phyloP scores from a whole-genome alignment of 2,797 vertebrate species.

The Oceanodroma leucorhoa region DNA sequence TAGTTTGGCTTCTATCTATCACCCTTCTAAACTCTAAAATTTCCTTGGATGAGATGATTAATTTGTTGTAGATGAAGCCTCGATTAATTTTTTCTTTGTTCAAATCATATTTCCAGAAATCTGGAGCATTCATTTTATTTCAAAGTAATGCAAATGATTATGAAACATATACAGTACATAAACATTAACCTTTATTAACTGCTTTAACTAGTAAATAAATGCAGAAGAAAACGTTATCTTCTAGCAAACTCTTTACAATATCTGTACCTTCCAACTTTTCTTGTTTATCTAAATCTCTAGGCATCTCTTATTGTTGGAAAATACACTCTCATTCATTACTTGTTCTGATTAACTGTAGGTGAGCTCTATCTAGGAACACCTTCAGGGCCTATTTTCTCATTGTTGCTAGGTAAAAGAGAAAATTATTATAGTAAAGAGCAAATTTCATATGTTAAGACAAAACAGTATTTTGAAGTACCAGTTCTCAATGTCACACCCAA shows the following conservation, averaged over 20 bases:
- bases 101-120: neutral
- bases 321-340: neutral
- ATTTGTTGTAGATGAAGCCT: neutral
- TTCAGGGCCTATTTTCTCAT: neutral
- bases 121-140: neutral
- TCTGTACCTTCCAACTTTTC: neutral
- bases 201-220: neutral
- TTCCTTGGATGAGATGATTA: neutral
- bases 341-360: neutral
- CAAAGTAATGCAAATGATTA: neutral
- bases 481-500: neutral
- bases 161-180: neutral
- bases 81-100: neutral
- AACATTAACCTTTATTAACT: neutral
- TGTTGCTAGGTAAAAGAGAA: neutral
- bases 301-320: neutral
- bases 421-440: neutral
- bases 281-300: neutral
- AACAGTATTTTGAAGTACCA: neutral
- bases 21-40: neutral
- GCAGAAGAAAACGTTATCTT: neutral
- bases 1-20: neutral
- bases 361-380: neutral
- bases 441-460: neutral
- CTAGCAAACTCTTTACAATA: neutral